Percentiles rank a stretch among this genome's conserved stretches.
These are phyloP conservation scores for Leptopilina myrica DNA, from an alignment of 2,888 invertebrate species.

Conservation along the genomic window DNA sequence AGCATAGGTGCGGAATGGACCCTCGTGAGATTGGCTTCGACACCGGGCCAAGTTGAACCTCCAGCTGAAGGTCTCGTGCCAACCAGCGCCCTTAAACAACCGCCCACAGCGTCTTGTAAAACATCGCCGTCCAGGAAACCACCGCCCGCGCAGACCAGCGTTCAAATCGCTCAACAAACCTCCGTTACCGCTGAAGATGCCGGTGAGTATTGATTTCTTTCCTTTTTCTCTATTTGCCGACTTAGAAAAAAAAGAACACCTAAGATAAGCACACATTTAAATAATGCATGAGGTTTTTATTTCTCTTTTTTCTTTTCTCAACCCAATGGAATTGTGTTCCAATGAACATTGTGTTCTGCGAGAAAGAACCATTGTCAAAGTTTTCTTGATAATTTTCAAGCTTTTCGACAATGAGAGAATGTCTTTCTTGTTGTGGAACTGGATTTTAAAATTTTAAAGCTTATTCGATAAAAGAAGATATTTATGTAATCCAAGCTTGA, in stretches of 20 bases:
- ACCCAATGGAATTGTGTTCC: too few relatives aligned
- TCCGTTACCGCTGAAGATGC: slow-evolving; percentile 71
- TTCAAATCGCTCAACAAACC: slow-evolving; percentile 65
- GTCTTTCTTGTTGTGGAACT: not conserved
- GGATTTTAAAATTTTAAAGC: too few relatives aligned
- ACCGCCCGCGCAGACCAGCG: slow-evolving; percentile 54
- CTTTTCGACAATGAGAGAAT: not conserved
- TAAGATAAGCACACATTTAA: not conserved
- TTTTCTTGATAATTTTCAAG: not conserved
- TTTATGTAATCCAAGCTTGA: too few relatives aligned
- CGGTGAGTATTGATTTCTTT: slow-evolving; percentile 69
- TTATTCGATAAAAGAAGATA: too few relatives aligned
- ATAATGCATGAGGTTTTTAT: slow-evolving; percentile 7
- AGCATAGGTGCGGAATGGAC: slow-evolving; percentile 73
- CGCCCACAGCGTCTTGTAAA: slow-evolving; percentile 80
- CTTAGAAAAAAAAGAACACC: not conserved
- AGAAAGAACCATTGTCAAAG: not conserved
- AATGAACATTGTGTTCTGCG: not conserved
- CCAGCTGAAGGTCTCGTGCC: slow-evolving; percentile 90
- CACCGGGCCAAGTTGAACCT: slow-evolving; percentile 78
- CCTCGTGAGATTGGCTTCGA: slow-evolving; percentile 78
- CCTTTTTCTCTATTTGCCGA: not conserved
- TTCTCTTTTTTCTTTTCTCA: not conserved
- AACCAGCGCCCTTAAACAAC: slow-evolving; percentile 86
- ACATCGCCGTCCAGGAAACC: slow-evolving; percentile 79